A percentile compares a stretch with the other conserved stretches of the same genome.
Conservation (phyloP, 2,113 vertebrate genomes). For the Neolamprologus hecqui region DNA sequence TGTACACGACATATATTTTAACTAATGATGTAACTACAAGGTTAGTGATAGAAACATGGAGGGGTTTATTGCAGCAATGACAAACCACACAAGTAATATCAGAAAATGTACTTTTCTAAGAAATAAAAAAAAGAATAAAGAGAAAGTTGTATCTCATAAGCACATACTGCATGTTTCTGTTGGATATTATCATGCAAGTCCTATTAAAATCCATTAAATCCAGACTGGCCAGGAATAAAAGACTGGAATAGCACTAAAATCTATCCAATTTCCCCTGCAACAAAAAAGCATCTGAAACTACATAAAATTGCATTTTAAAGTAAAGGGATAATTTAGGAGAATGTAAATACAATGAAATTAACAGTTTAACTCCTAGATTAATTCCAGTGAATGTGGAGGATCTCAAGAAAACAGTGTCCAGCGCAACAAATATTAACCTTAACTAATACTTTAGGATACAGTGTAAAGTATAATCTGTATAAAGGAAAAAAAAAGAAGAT, state of each 20-base stretch:
- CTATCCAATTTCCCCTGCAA: background rate
- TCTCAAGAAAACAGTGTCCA: background rate
- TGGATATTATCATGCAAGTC: background rate
- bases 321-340: background rate
- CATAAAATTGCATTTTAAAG: background rate
- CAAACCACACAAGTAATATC: background rate
- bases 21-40: background rate
- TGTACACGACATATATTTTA: background rate
- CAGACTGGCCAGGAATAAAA: background rate
- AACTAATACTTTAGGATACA: too few relatives aligned
- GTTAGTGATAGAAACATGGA: background rate
- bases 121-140: background rate
- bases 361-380: background rate
- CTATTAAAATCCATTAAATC: background rate
- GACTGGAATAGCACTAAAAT: background rate
- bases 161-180: background rate
- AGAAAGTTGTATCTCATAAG: background rate
- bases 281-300: background rate
- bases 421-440: background rate
- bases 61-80: background rate
- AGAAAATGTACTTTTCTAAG: background rate
- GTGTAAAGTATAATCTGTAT: background rate
- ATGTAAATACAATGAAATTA: background rate
- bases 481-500: background rate
- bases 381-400: background rate